Base-by-base conservation (phyloP, 2,888 invertebrate genomes). In the Polylopha cassiicola region DNA sequence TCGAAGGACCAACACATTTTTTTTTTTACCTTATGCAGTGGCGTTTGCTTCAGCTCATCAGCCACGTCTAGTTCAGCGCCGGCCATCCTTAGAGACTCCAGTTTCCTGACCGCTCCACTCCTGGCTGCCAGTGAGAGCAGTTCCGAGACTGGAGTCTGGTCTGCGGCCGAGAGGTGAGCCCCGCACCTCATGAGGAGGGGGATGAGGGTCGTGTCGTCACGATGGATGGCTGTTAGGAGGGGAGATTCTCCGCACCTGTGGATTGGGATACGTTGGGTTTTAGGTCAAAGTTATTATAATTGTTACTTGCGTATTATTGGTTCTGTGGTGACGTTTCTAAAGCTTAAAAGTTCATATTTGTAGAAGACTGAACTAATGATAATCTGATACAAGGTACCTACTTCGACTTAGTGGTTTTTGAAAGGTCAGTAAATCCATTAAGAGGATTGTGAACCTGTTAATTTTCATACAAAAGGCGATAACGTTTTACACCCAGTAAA, bases 141-240 rank as follows among this genome's bases (percentile, higher is more conserved):
- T 48, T 92, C 92, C 0, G 90, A 91, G 0, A 93, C 70, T 1
- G 86, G 72, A 15, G 87, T 78, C 0, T 86, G 73, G 44, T 84
- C 84, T 0, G 89, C 86, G 4, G 86, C 87, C 1, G 89, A 88
- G 11, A 94, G 66, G 55, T 92, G 92, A 1, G 94, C 94, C 0
- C 95, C 95, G 51, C 94, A 93, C 52, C 89, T 87, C 6, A 89
- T 73, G 0, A 95, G 77, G 1, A 93, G 50, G 11, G 87, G 73
- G 34, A 95, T 93, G 5, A 91, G 88, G 24, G 87, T 82, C 8
- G 87, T 81, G 37, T 88, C 87, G 54, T 92, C 91, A 23, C 77
- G 77, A 23, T 89, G 79, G 1, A 94, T 87, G 0, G 94, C 94
- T 44, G 92, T 91, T 37, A 90, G 81, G 0, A 94, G 87, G 1